Evolutionary conservation across 1,140 invertebrate species (phyloP).

Genomic region (Danaus plexippus): DNA sequence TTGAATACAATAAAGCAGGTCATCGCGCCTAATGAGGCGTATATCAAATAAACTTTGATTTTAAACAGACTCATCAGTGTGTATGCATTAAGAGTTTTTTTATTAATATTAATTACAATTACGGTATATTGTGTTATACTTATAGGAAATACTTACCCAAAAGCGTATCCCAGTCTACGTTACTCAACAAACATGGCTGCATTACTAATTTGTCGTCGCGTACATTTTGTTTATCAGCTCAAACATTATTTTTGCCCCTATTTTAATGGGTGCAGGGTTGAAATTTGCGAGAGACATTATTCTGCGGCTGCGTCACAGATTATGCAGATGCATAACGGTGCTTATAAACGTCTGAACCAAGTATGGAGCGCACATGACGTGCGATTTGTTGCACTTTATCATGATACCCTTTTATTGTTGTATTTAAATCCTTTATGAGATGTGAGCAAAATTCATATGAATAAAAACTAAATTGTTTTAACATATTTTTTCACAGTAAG

Average conservation of each 20-base stretch:
- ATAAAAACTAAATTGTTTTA: no score
- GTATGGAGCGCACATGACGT: slow-evolving; percentile 44
- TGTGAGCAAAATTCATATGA: background rate
- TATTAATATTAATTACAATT: no score
- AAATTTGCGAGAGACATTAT: slow-evolving; percentile 23
- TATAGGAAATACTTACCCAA: no score
- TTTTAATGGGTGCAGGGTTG: slow-evolving; percentile 18
- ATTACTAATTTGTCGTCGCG: slow-evolving; percentile 35
- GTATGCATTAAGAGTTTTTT: no score
- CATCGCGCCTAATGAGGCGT: no score
- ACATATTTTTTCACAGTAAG: no score
- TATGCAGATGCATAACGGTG: slow-evolving; percentile 42
- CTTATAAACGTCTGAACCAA: slow-evolving; percentile 29
- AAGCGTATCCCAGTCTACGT: no score
- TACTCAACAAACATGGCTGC: slow-evolving; percentile 10
- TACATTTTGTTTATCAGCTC: slow-evolving; percentile 11
- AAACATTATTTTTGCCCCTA: slow-evolving; percentile 15
- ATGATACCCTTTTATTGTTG: slow-evolving; percentile 23
- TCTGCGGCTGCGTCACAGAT: slow-evolving; percentile 22
- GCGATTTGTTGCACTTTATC: slow-evolving; percentile 42
- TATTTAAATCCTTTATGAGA: slow-evolving; percentile 16
- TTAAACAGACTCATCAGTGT: no score
- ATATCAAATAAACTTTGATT: no score
- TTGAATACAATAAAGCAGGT: no score
- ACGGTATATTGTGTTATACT: no score